Conservation (phyloP, 2,888 invertebrate genomes). For the Tetropium fuscum region DNA sequence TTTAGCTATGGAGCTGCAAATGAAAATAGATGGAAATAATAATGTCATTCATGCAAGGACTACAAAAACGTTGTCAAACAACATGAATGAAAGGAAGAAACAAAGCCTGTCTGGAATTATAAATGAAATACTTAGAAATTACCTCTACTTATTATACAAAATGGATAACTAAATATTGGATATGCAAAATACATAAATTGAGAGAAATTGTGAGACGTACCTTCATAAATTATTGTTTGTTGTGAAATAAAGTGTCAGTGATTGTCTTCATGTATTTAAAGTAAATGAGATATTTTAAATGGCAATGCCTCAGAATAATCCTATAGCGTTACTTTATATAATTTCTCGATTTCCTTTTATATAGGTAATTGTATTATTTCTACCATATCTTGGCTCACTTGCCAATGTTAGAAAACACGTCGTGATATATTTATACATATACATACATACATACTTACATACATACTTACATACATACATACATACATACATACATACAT, state of each 20-base stretch:
- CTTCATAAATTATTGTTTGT: constrained; percentile 31
- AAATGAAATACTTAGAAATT: constrained; percentile 57
- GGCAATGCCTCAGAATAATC: no score
- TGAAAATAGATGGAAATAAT: constrained; percentile 45
- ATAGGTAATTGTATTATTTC: no score
- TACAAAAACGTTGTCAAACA: constrained; percentile 58
- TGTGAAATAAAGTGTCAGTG: constrained; percentile 27
- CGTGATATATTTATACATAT: no score
- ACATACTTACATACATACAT: no score
- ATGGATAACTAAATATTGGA: constrained; percentile 49
- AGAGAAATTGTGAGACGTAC: constrained; percentile 29
- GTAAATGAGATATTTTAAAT: constrained; percentile 20
- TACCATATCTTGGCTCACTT: no score
- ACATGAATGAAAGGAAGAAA: constrained; percentile 62
- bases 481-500: no score
- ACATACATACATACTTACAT: no score
- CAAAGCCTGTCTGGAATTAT: constrained; percentile 61
- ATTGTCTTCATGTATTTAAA: constrained; percentile 23
- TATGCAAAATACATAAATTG: constrained; percentile 40
- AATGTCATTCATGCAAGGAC: constrained; percentile 55
- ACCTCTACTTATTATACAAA: constrained; percentile 53
- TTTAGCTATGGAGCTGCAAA: constrained; percentile 11
- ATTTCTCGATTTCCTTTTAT: no score
- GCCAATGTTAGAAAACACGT: no score
- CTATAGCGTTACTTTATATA: no score